Evolutionary conservation across 2,888 invertebrate species (phyloP), one percentile per base, ranked within the genome.

Genomic region (Eulithis testata): DNA sequence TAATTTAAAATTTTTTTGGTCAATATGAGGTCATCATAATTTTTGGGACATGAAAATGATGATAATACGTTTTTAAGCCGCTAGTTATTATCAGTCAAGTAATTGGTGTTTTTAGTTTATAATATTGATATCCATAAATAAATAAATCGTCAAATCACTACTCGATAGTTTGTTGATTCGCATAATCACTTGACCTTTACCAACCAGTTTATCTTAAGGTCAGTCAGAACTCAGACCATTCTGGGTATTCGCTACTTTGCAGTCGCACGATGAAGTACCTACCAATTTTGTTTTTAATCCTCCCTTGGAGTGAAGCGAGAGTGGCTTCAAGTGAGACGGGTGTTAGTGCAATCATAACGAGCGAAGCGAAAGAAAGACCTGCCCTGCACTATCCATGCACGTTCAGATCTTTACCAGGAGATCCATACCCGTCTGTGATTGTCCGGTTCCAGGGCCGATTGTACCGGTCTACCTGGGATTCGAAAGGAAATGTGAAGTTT

Each of bases 401-500:
- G 6, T 76, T 80, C 3, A 78, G 81, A 67, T 76, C 78, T 8
- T 63, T 86, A 47, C 74, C 78, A 58, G 77, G 73, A 0, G 82
- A 85, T 47, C 71, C 76, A 0, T 83, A 82, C n/a, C 86, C 86
- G 1, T 86, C 85, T 0, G 80, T 84, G 0, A 68, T 87, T 3
- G 77, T 86, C 40, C 79, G 72, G 57, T 85, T 80, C 80, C 75
- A 77, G 5, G 74, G 76, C 37, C 70, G 78, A 54, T 54, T 80
- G 1, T 76, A 77, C n/a, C 77, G 76, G 55, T 63, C 82, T 12
- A 80, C 80, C 1, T 82, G 81, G 80, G 70, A 74, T 58, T 61
- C 69, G 0, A 61, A 69, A 5, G 77, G 77, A 37, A 71, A 69
- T 0, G 71, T 74, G 27, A 68, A 56, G 11, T 71, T 75, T 31